Conservation (phyloP, 2,113 vertebrate genomes). For the Lamprologus lemairii region DNA sequence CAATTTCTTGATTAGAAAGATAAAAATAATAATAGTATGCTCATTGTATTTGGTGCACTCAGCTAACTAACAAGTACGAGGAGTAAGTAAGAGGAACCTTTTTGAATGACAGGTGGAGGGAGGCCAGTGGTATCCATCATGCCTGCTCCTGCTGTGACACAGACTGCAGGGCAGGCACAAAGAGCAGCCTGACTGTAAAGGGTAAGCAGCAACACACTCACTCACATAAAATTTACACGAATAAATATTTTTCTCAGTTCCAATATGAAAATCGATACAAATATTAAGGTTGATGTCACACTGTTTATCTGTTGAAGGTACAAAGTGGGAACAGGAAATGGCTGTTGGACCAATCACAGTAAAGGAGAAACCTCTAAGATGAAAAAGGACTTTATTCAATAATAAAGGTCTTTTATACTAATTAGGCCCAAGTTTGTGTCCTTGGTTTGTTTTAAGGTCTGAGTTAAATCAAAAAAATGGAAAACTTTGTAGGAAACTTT, state of each 20-base stretch:
- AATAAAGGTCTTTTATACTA: neutral
- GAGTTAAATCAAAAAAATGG: neutral
- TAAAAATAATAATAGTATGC: neutral
- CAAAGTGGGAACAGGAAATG: neutral
- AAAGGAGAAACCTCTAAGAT: neutral
- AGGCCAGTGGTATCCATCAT: conserved; percentile 6
- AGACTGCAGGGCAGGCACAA: neutral
- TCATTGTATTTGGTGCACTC: neutral
- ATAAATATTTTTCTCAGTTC: neutral
- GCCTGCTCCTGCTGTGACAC: conserved; percentile 41
- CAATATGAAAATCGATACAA: neutral
- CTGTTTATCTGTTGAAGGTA: neutral
- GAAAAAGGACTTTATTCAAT: neutral
- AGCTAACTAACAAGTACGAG: neutral
- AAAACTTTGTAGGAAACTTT: neutral
- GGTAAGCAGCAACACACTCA: neutral
- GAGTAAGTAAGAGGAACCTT: neutral
- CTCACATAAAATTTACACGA: neutral
- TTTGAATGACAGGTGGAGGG: conserved; percentile 40
- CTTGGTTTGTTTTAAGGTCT: fast-evolving
- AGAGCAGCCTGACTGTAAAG: neutral
- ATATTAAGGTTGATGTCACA: neutral
- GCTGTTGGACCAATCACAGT: conserved; percentile 28
- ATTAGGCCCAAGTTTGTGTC: neutral
- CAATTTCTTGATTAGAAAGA: neutral